Conservation (phyloP, 2,888 invertebrate genomes). For the Galerucella calmariensis region DNA sequence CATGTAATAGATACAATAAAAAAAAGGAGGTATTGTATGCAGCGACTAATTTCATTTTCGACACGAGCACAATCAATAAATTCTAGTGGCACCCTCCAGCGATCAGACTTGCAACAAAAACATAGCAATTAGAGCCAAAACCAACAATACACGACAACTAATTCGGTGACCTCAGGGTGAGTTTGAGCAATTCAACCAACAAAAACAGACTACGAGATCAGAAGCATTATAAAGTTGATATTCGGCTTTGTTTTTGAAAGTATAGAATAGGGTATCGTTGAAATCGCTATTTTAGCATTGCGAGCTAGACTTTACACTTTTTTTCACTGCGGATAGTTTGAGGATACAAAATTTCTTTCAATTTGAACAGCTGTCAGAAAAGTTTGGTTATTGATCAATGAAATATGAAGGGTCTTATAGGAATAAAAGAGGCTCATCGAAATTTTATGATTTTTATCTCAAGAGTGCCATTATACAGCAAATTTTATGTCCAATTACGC, state of each 20-base stretch:
- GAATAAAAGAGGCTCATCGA: too few relatives aligned
- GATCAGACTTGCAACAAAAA: constrained; percentile 22
- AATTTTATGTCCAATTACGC: too few relatives aligned
- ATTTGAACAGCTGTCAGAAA: too few relatives aligned
- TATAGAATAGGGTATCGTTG: not conserved
- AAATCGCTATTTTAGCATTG: not conserved
- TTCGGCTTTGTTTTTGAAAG: constrained; percentile 18
- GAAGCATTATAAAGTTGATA: constrained; percentile 26
- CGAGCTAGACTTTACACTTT: not conserved
- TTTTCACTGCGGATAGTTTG: too few relatives aligned
- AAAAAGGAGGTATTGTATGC: not conserved
- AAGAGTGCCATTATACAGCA: too few relatives aligned
- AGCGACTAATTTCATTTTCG: not conserved
- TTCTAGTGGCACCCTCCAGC: not conserved
- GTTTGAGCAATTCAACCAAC: constrained; percentile 20
- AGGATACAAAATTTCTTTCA: too few relatives aligned
- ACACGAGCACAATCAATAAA: not conserved
- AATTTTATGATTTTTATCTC: too few relatives aligned
- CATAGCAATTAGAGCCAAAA: constrained; percentile 24
- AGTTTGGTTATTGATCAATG: too few relatives aligned
- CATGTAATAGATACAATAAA: too few relatives aligned
- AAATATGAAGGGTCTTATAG: too few relatives aligned
- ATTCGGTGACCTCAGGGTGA: constrained; percentile 27
- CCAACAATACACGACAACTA: constrained; percentile 30
- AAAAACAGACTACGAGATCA: constrained; percentile 29